phyloP scores from a whole-genome alignment of 1,140 invertebrate genomes.

The Nasonia giraulti region DNA sequence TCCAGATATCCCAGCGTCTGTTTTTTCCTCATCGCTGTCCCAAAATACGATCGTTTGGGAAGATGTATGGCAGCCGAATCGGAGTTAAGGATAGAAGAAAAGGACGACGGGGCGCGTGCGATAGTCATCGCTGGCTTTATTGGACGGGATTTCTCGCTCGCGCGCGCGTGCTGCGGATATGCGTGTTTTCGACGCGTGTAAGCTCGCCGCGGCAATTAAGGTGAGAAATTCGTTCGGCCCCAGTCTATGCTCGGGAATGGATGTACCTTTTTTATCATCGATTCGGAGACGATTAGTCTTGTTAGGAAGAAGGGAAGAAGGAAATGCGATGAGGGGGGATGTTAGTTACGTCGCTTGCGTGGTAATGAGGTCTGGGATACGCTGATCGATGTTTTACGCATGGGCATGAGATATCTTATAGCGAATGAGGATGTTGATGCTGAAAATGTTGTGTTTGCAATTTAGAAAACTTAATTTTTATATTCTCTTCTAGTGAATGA shows the following conservation, averaged over 20 bases:
- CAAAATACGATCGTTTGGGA: conserved; percentile 25
- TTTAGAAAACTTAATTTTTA: too few relatives aligned
- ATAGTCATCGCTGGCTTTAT: conserved; percentile 40
- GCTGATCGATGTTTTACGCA: neutral
- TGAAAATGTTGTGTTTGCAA: too few relatives aligned
- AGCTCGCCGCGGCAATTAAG: conserved; percentile 33
- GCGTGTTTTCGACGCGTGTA: neutral
- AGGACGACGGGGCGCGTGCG: neutral
- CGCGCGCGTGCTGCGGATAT: neutral
- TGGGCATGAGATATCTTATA: neutral
- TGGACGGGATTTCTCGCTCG: conserved; percentile 13
- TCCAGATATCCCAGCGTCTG: conserved; percentile 27
- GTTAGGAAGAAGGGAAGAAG: neutral
- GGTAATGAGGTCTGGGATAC: neutral
- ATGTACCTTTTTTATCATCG: conserved; percentile 7
- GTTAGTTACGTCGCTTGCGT: neutral
- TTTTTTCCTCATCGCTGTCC: conserved; percentile 24
- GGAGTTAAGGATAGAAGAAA: conserved; percentile 36
- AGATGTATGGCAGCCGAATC: conserved; percentile 31
- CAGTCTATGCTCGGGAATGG: neutral
- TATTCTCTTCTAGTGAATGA: too few relatives aligned
- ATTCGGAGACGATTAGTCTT: conserved; percentile 11
- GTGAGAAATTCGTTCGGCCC: conserved; percentile 38
- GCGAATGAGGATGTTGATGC: too few relatives aligned
- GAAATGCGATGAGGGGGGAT: neutral